Evolutionary conservation across 2,797 vertebrate species (phyloP).

Genomic region (Tapera naevia): DNA sequence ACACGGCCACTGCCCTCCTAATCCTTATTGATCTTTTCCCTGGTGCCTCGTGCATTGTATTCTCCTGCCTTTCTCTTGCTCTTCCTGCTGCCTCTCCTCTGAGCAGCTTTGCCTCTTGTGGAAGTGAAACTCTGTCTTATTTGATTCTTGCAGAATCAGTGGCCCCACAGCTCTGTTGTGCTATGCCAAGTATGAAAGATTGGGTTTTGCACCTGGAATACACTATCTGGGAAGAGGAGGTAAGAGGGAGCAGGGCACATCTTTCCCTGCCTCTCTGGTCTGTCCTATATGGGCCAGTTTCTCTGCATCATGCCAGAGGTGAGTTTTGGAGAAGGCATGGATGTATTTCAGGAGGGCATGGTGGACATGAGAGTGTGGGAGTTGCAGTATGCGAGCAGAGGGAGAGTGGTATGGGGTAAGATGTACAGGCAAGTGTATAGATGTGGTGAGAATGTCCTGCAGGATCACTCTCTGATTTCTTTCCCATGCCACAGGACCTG

Average conservation of each 20-base stretch:
- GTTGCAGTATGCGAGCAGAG: not conserved
- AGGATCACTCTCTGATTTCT: not conserved
- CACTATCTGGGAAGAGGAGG: not conserved
- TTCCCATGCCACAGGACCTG: not conserved
- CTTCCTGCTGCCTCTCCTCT: not conserved
- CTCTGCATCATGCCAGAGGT: not conserved
- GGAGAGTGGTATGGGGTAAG: not conserved
- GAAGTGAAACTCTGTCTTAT: not conserved
- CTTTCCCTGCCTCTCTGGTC: not conserved
- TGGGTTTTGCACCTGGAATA: not conserved
- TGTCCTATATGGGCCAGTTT: not conserved
- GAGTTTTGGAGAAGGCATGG: not conserved
- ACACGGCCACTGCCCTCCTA: slow-evolving; percentile 39
- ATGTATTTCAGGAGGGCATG: too few relatives aligned
- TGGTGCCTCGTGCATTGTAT: slow-evolving; percentile 14
- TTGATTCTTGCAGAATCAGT: not conserved
- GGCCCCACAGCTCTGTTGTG: not conserved
- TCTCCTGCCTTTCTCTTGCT: slow-evolving; percentile 8
- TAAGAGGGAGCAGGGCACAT: not conserved
- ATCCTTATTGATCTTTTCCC: slow-evolving; percentile 61
- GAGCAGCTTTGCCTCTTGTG: slow-evolving; percentile 2
- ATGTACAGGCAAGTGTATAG: not conserved
- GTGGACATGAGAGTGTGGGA: not conserved
- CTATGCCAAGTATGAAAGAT: not conserved
- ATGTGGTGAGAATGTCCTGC: not conserved